Conservation (phyloP, 2,113 vertebrate species). For the Mystacornis crossleyi region DNA sequence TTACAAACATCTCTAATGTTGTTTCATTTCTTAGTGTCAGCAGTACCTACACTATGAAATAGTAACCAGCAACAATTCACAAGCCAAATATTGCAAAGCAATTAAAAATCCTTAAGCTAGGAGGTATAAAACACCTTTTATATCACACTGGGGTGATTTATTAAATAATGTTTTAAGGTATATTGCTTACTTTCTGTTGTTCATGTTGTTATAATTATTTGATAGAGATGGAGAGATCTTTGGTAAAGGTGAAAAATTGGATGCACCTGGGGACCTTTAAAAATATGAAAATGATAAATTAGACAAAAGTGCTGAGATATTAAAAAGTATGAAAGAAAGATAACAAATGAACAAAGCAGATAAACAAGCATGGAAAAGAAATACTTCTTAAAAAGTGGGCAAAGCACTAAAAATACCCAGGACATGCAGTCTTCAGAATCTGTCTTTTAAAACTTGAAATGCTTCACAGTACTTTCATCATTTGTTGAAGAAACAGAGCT, state of each 20-base stretch:
- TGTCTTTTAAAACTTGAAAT: not conserved
- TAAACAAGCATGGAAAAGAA: conserved; percentile 65
- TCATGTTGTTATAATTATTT: conserved; percentile 99
- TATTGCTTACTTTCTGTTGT: conserved; percentile 98
- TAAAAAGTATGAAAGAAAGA: conserved; percentile 75
- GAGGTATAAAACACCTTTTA: conserved; percentile 41
- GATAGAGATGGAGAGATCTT: conserved; percentile 99
- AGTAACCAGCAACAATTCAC: conserved; percentile 27
- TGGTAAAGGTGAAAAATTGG: conserved; percentile 99
- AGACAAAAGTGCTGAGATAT: conserved; percentile 76
- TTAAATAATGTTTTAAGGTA: conserved; percentile 74
- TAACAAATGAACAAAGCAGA: conserved; percentile 72
- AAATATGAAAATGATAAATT: conserved; percentile 91
- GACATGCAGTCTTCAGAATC: conserved; percentile 6
- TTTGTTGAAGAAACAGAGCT: not conserved
- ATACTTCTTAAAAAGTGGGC: not conserved
- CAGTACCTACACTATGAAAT: not conserved
- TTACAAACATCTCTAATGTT: not conserved
- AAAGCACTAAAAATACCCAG: conserved; percentile 26
- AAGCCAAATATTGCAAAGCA: conserved; percentile 40
- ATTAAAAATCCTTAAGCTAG: conserved; percentile 47
- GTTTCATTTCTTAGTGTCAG: not conserved
- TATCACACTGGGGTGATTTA: conserved; percentile 57
- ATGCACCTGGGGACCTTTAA: conserved; percentile 98
- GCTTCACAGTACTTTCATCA: not conserved